These are phyloP conservation scores for Anolis carolinensis DNA, from an alignment of 2,113 vertebrate species.

Conservation along the genomic window DNA sequence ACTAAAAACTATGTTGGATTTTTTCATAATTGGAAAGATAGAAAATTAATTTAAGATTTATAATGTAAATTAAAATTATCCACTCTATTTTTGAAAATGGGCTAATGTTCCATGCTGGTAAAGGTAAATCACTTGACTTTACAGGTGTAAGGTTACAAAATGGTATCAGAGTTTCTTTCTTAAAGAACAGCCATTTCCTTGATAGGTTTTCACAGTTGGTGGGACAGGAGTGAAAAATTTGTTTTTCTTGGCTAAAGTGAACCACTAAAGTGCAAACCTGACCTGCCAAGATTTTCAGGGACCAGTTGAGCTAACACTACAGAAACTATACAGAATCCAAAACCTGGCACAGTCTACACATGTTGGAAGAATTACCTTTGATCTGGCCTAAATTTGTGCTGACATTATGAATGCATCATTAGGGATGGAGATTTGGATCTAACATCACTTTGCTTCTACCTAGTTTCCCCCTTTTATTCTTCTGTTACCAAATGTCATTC, in stretches of 20 bases:
- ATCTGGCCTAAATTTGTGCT: no score
- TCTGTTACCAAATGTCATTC: no score
- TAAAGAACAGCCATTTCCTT: neutral
- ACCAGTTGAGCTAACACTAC: no score
- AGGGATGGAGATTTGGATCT: no score
- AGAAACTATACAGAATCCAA: no score
- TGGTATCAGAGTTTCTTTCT: neutral
- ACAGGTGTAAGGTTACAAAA: neutral
- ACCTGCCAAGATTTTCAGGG: no score
- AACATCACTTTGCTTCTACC: no score
- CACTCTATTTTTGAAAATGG: neutral
- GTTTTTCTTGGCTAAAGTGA: neutral
- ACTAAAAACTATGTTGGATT: slow-evolving; percentile 54
- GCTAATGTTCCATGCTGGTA: neutral
- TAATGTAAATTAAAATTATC: neutral
- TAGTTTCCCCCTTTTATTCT: no score
- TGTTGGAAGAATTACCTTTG: no score
- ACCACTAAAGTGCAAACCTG: no score
- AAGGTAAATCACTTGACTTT: neutral
- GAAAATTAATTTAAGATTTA: slow-evolving; percentile 43
- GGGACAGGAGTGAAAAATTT: neutral
- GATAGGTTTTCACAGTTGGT: neutral
- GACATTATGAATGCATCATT: no score
- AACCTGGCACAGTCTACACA: no score
- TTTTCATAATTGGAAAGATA: slow-evolving; percentile 60